Evolutionary conservation across 2,888 invertebrate species (phyloP).

Genomic region (Deroplatys truncata): DNA sequence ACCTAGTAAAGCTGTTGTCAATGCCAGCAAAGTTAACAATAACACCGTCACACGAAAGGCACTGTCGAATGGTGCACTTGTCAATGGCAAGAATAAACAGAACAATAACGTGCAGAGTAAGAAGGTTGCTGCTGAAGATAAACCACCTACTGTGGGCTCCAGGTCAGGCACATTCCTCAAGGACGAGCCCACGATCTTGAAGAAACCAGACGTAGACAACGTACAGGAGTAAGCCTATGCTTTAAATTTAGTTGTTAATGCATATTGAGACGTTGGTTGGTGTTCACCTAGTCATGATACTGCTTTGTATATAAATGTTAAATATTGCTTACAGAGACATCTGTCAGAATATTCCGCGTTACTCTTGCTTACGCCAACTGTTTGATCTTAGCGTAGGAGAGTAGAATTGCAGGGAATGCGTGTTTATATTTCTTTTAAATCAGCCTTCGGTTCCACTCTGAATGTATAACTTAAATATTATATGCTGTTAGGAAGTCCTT

Average conservation of each 20-base stretch:
- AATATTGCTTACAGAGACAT: background rate
- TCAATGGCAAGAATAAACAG: conserved; percentile 15
- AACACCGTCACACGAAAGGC: conserved; percentile 14
- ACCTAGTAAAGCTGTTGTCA: background rate
- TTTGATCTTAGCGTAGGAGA: too few relatives aligned
- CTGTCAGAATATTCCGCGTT: background rate
- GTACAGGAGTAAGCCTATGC: conserved; percentile 18
- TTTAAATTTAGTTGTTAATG: too few relatives aligned
- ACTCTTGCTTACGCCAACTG: background rate
- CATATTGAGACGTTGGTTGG: too few relatives aligned
- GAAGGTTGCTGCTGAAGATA: background rate
- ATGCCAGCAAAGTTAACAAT: conserved; percentile 16
- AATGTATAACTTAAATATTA: too few relatives aligned
- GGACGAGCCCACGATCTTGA: conserved; percentile 65
- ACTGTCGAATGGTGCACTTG: conserved; percentile 3
- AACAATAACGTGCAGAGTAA: conserved; percentile 7
- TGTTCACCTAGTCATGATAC: background rate
- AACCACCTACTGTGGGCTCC: conserved; percentile 46
- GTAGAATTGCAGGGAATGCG: too few relatives aligned
- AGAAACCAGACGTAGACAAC: conserved; percentile 41
- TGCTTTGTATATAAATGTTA: conserved; percentile 12
- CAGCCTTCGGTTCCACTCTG: too few relatives aligned
- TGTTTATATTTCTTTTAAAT: too few relatives aligned
- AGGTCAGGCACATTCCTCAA: conserved; percentile 72
- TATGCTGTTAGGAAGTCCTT: background rate